Base-by-base conservation (phyloP, 2,888 invertebrate species). In the Lysandra coridon region DNA sequence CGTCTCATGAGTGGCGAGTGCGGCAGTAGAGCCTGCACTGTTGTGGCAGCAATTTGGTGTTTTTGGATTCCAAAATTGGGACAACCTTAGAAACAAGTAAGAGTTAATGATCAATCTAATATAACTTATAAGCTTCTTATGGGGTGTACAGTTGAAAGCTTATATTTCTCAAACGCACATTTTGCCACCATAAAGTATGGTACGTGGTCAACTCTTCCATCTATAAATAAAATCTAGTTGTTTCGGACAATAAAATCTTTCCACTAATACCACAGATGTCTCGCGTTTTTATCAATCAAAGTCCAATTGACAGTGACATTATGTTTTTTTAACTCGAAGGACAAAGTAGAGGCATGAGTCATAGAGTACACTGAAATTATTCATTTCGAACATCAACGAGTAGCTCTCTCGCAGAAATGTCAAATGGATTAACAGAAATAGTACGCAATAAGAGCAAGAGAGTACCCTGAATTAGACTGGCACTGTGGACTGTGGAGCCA, bases 371-470 rank as follows among this genome's bases (percentile, higher is more conserved):
- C 64, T 64, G 64, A 64, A 64, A 64, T 64, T 64, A 64, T 64
- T 64, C 30, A 64, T 64, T 64, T 64, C 64, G 30, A 64, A 64
- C 30, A 30, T 23, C 64, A 64, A 69, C 10, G 23, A n/a, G 73
- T 76, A 76, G 44, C 53, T 73, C 40, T 44, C 33, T 33, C 49
- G 73, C 40, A 53, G 73, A 80, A 80, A 80, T 80, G 80, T 80
- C 80, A 80, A 75, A 69, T 76, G 73, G 44, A 64, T 74, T 64
- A 80, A 79, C 83, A 78, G 81, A 81, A 83, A 83, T 83, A 83
- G 82, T 81, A 74, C 73, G 82, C 82, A 82, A 82, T 81, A 82
- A 82, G 81, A 82, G 81, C 80, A 81, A 80, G 80, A 75, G 76
- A 14, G 80, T 74, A 37, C 78, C 81, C 82, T 49, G 78, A 83